These are phyloP conservation scores for Marronus borbonicus DNA, from an alignment of 2,888 invertebrate genomes.

Conservation along the genomic window DNA sequence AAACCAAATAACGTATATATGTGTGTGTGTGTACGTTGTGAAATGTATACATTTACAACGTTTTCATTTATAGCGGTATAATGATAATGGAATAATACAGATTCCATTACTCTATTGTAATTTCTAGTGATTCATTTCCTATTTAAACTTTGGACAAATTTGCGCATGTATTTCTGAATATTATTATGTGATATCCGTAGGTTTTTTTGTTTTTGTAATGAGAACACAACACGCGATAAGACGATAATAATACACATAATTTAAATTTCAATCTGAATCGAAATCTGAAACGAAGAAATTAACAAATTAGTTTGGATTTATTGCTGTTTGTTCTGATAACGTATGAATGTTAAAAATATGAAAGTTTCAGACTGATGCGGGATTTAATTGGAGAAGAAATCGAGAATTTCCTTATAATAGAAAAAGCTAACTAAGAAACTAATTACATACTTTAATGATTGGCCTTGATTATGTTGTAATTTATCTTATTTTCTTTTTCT, in stretches of 20 bases:
- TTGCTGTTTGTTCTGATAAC: neutral
- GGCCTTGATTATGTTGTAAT: neutral
- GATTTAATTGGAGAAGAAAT: slow-evolving; percentile 32
- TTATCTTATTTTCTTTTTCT: slow-evolving; percentile 57
- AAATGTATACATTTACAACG: too few species aligned
- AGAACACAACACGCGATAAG: neutral
- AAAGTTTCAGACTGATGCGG: slow-evolving; percentile 25
- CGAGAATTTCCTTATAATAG: slow-evolving; percentile 22
- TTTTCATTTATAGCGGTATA: too few species aligned
- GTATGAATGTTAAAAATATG: slow-evolving; percentile 15
- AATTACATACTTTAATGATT: too few species aligned
- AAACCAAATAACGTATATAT: too few species aligned
- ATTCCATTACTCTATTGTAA: too few species aligned
- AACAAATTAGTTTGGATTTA: slow-evolving; percentile 14
- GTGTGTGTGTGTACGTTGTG: too few species aligned
- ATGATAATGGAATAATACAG: too few species aligned
- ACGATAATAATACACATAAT: neutral
- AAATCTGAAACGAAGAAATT: slow-evolving; percentile 5
- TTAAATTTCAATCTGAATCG: slow-evolving; percentile 41
- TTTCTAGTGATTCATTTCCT: too few species aligned
- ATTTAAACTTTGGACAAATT: too few species aligned
- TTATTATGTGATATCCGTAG: neutral
- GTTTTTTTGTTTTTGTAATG: neutral
- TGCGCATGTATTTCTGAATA: neutral
- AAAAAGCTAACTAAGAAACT: too few species aligned